Base-by-base conservation (phyloP, 2,888 invertebrate genomes). In the Ectemnius lituratus region DNA sequence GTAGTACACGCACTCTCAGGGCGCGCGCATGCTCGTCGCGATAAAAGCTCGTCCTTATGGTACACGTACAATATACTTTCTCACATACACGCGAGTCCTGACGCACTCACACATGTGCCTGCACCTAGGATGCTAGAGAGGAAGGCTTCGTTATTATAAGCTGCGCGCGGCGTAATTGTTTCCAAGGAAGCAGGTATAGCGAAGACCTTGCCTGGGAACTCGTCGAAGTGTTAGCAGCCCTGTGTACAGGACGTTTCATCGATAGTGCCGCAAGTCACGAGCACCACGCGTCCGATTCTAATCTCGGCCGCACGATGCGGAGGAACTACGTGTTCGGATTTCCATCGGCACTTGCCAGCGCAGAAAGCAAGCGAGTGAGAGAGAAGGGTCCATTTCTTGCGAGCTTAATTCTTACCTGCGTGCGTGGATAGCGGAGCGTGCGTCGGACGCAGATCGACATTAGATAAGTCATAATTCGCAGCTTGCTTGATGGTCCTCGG, bases 201-300 rank as follows among this genome's bases (percentile, higher is more conserved):
- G 80, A 79, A 87, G 88, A 86, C 88, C 87, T 88, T 87, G 86
- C 85, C 86, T 89, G 89, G 86, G 87, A 89, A 89, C 85, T 37
- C 37, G 74, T 75, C 78, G 82, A 87, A 83, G 85, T 88, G 86
- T 87, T 86, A 74, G 80, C 73, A 77, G 73, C 79, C 73, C 70
- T 76, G 73, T 37, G 37, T 83, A 85, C 84, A 85, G 85, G 86
- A 81, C 83, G 85, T 84, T 85, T 70, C 85, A 81, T 78, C 78
- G 80, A 84, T 86, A 84, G 81, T 87, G 79, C 82, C 78, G 70
- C 62, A 75, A 85, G 86, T 87, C 86, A 87, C 84, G 87, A 87
- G 73, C 65, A 37, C 62, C 62, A 75, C 52, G 16, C 66, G 49
- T 62, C 67, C 59, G 69, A 79, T 81, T 52, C 71, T 75, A 79